These are phyloP conservation scores for Sebastes schlegelii DNA, from an alignment of 2,113 vertebrate species.

Conservation along the genomic window DNA sequence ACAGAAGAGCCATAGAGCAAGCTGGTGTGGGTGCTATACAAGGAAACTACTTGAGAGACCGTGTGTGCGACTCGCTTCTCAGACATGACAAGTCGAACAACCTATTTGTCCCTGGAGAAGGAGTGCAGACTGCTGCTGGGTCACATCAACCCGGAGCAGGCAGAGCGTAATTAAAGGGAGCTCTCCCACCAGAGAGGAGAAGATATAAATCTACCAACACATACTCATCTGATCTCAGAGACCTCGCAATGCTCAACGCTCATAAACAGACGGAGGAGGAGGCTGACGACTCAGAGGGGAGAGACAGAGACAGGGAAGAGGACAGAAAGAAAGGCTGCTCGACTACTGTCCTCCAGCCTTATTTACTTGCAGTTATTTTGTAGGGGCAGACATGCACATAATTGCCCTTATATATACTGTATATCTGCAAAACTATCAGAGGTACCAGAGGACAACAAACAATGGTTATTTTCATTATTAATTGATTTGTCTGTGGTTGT, in stretches of 20 bases:
- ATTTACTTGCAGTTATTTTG: constrained; percentile 7
- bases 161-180: constrained; percentile 75
- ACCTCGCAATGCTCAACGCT: constrained; percentile 35
- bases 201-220: constrained; percentile 76
- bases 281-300: constrained; percentile 23
- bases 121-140: constrained; percentile 70
- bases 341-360: constrained; percentile 7
- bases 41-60: constrained; percentile 49
- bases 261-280: constrained; percentile 44
- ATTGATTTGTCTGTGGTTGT: not conserved
- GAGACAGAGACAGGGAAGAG: not conserved
- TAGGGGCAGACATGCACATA: not conserved
- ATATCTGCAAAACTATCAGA: not conserved
- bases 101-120: constrained; percentile 73
- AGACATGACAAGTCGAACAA: constrained; percentile 72
- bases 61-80: constrained; percentile 53
- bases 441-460: not conserved
- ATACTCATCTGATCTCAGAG: constrained; percentile 58
- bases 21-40: constrained; percentile 28
- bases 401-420: not conserved
- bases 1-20: constrained; percentile 16
- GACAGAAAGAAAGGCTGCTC: constrained; percentile 23
- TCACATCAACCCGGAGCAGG: constrained; percentile 80
- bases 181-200: constrained; percentile 65
- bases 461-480: not conserved